Base-by-base conservation (phyloP, 1,140 invertebrate genomes). In the Hycleus phaleratus region DNA sequence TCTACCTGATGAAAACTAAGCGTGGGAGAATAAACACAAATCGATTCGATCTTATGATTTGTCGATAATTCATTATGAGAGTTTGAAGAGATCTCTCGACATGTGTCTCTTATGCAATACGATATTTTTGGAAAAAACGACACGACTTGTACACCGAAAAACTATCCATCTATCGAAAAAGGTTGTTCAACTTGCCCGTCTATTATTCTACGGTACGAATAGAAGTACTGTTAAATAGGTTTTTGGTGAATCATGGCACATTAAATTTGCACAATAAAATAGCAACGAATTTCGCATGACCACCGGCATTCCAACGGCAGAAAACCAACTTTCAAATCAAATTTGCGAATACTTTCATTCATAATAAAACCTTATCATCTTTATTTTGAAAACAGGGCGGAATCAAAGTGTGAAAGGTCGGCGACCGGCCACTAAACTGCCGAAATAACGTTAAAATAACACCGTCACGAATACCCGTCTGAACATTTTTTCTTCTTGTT, bases 401-500 rank as follows among this genome's bases (percentile, higher is more conserved):
- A 32, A 32, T 32, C 32, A 38, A 46, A 50, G 48, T 54, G 55
- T 49, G 47, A 57, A 58, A 62, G 64, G 64, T 66, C 56, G 53
- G 54, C 56, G 64, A 66, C 64, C 64, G 64, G 64, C 64, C 64
- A 62, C 61, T 61, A 62, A 62, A 66, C 64, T 48, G 61, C 59
- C 64, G 59, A 66, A 66, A 66, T 63, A 61, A 58, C 63, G 51
- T 58, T 42, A 7, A 32, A 32, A 32, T 32, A 2, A 32, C 32
- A 32, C 54, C 56, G 47, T 47, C 60, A 61, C 60, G 60, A 55
- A 61, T 49, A 57, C 45, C 40, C 54, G 49, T 54, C 18, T 18
- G 18, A 18, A 18, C 2, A 18, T 18, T 18, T 18, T 18, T 18
- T 18, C 18, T 18, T 18, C 18, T 32, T 32, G 4, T 32, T 32